Evolutionary conservation across 2,797 vertebrate species (phyloP).

Genomic region (Melanotaenia pygmaea): DNA sequence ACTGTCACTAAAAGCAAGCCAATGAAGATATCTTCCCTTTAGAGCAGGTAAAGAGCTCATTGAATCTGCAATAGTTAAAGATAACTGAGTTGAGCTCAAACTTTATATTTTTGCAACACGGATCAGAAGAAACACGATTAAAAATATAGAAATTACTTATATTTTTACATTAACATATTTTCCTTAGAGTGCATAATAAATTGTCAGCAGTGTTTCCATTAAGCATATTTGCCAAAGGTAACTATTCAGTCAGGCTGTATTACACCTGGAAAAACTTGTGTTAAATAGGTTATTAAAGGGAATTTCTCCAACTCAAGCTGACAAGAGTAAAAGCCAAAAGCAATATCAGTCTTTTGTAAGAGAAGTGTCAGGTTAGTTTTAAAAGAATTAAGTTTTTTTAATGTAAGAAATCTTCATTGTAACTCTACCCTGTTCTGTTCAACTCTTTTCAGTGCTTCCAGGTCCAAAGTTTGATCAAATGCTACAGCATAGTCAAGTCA

Average conservation of each 20-base stretch:
- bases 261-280: conserved; percentile 4
- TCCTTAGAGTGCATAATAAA: conserved; percentile 2
- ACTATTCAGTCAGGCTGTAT: conserved; percentile 10
- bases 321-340: conserved; percentile 15
- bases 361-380: background rate
- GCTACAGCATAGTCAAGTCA: conserved; percentile 2
- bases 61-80: background rate
- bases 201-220: conserved; percentile 20
- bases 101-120: background rate
- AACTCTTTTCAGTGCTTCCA: background rate
- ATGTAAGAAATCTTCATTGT: background rate
- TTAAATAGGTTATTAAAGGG: conserved; percentile 2
- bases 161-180: conserved; percentile 45
- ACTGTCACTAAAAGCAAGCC: background rate
- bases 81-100: background rate
- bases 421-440: background rate
- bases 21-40: background rate
- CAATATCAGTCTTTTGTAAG: conserved; percentile 21
- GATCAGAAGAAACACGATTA: conserved; percentile 2
- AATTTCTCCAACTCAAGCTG: background rate
- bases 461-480: conserved; percentile 45
- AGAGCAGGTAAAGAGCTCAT: background rate
- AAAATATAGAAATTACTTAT: conserved; percentile 17
- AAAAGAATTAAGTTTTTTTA: background rate
- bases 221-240: conserved; percentile 63